Base-by-base conservation (phyloP, 2,113 vertebrate genomes). In the Phalacrocorax pelagicus region DNA sequence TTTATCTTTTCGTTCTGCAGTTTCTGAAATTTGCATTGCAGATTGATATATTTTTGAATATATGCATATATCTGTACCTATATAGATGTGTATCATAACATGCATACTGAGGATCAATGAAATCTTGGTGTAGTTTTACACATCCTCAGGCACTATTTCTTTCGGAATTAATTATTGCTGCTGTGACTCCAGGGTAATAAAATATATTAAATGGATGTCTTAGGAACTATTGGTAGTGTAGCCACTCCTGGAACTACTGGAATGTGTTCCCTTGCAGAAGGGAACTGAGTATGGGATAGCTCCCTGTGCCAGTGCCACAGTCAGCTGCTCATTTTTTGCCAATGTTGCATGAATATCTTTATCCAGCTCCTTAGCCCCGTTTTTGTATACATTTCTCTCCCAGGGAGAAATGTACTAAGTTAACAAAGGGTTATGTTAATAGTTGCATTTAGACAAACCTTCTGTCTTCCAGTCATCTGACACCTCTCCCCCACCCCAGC, bases 161-260 rank as follows among this genome's bases (percentile, higher is more conserved):
- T 90, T 90, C 81, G 82, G 70, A 90, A 88, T 75, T 92, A 93
- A 82, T 82, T 88, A 79, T 40, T 92, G 34, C 79, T 81, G 17
- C 67, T 92, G 66, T 90, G 71, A 66, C 86, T 89, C 46, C 40
- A 80, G 52, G 81, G 30, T 74, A 81, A 87, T 84, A 87, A 89
- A 88, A 86, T 77, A 6, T 30, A 78, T 20, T 81, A 81, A 84
- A 63, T 40, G 29, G 29, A 34, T 69, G 20, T 72, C 42, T 85
- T 67, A 44, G 73, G 52, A 89, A 36, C 59, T 81, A 1, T 24
- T 67, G 65, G 65, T 87, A 38, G 47, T 18, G 7, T 75, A 88
- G 26, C 47, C 32, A 29, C 63, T 84, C 10, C 46, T 61, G 67
- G 61, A 86, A 52, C 71, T 52, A 9, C 9, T 20, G 21, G 22